Evolutionary conservation across 2,797 vertebrate genomes (phyloP).

Genomic region (Sorex maritimensis): DNA sequence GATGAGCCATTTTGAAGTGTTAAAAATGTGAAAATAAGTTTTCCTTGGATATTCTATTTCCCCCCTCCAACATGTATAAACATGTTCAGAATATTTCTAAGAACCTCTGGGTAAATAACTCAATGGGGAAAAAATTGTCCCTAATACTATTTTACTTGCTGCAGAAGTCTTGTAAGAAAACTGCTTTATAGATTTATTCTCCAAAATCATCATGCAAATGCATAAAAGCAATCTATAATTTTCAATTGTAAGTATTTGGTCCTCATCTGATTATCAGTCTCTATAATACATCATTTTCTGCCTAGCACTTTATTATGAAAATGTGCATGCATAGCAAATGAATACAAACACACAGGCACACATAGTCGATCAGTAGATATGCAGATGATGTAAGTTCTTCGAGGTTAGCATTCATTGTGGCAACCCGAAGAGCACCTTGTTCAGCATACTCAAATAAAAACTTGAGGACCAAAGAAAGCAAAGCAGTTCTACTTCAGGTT

Average conservation of each 20-base stretch:
- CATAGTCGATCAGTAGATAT: neutral
- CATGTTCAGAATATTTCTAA: neutral
- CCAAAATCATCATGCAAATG: constrained; percentile 49
- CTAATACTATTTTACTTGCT: constrained; percentile 57
- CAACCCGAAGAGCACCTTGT: neutral
- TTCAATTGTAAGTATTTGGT: constrained; percentile 42
- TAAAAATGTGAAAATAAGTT: constrained; percentile 52
- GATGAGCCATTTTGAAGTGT: neutral
- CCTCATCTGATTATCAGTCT: constrained; percentile 45
- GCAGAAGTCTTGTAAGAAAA: constrained; percentile 44
- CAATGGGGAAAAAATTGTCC: neutral
- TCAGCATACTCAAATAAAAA: neutral
- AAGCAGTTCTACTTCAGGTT: neutral
- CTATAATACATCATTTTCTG: neutral
- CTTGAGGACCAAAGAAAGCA: neutral
- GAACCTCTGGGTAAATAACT: constrained; percentile 52
- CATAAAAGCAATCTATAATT: constrained; percentile 45
- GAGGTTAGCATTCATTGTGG: neutral
- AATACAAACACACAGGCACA: neutral
- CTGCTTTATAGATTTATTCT: constrained; percentile 44
- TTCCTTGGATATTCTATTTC: constrained; percentile 37
- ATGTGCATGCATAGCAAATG: neutral
- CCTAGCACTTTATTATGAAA: constrained; percentile 34
- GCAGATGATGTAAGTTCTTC: neutral
- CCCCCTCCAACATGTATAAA: constrained; percentile 39